Evolutionary conservation across 2,113 vertebrate species (phyloP), one percentile per base, ranked within the genome.

Genomic region (Pimephales promelas): DNA sequence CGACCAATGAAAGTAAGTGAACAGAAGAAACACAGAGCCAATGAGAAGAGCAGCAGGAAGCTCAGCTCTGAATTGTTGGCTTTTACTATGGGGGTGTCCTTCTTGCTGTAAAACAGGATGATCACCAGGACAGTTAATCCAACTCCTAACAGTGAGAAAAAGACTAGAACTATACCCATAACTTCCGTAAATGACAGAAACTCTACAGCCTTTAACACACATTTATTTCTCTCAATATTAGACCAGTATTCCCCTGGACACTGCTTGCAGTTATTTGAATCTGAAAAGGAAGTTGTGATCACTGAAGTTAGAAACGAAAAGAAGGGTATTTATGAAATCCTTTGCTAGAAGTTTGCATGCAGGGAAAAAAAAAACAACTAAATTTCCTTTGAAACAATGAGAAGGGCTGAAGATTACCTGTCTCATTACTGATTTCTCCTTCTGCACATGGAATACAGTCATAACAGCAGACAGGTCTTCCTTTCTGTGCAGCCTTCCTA

Each of bases 401-500:
- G 2, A 52, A 20, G 49, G 16, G 49, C 16, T 52, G 5, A 52
- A 20, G 5, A 26, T 62, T 31, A 62, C 61, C 61, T 62, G 5
- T 62, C 61, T 31, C 26, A 31, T 62, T 62, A 16, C 26, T 62
- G 61, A 62, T 62, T 62, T 62, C 61, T 62, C 61, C 61, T 1
- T 62, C 61, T 62, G 59, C 59, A 28, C 59, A 61, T 61, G 59
- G 59, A 28, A 62, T 28, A 28, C 59, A 62, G 59, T 62, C 14
- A 64, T 31, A 64, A 8, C 61, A 64, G 61, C 61, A 64, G 13
- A 31, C 14, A 64, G 61, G 61, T 18, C 61, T 31, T 64, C 61
- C 61, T 64, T 64, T 64, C 14, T 64, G 26, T 31, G 61, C 14
- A 16, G 61, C 61, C 26, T 64, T 64, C 14, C 61, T 31, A 16